phyloP scores from a whole-genome alignment of 2,888 invertebrate genomes.

The Crossocerus cetratus region DNA sequence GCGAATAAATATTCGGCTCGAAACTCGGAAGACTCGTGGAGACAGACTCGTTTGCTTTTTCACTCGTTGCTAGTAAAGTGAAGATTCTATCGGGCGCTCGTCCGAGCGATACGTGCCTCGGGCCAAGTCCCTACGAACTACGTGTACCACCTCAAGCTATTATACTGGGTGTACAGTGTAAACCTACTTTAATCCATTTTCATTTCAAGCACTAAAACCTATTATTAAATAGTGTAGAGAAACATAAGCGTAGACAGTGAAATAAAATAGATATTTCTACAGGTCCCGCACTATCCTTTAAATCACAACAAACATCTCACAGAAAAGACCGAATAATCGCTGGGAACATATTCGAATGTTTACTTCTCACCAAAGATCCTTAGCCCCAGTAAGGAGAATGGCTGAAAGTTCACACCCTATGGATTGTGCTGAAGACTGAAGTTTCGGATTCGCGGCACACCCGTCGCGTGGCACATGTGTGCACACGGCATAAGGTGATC shows the following conservation, averaged over 20 bases:
- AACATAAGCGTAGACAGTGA: no score
- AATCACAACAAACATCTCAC: no score
- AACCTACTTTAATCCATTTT: no score
- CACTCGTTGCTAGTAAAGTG: neutral
- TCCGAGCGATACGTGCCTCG: slow-evolving; percentile 28
- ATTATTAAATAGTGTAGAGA: no score
- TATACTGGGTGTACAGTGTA: no score
- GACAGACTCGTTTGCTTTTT: neutral
- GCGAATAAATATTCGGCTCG: slow-evolving; percentile 27
- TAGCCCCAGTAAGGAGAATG: no score
- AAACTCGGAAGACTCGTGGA: slow-evolving; percentile 14
- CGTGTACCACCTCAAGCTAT: neutral
- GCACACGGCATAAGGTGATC: slow-evolving; percentile 29
- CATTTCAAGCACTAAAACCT: no score
- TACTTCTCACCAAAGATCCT: no score
- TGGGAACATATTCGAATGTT: no score
- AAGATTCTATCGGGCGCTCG: slow-evolving; percentile 47
- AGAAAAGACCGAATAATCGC: no score
- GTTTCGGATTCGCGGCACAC: slow-evolving; percentile 47
- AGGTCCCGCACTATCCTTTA: no score
- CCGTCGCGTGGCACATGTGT: slow-evolving; percentile 46
- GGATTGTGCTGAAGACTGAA: slow-evolving; percentile 45
- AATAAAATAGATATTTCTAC: no score
- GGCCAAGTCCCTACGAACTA: slow-evolving; percentile 11
- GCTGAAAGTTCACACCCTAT: neutral